phyloP scores from a whole-genome alignment of 2,888 invertebrate species.

The Eristalis arbustorum region DNA sequence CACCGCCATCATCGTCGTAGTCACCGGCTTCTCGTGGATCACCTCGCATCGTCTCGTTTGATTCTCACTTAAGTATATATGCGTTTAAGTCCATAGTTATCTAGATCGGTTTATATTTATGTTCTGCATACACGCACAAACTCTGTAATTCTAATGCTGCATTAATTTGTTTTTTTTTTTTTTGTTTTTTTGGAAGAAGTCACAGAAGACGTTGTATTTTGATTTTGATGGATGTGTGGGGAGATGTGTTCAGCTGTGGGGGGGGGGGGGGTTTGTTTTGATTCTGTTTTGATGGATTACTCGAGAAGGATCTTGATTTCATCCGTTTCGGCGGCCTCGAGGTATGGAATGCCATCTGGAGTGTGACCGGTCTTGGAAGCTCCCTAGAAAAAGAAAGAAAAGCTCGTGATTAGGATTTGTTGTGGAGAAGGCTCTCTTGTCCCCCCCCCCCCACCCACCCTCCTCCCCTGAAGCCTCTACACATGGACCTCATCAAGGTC shows the following conservation, averaged over 20 bases:
- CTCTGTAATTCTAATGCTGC: not conserved
- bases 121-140: too few relatives aligned
- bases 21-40: too few relatives aligned
- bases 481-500: too few relatives aligned
- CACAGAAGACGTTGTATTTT: slow-evolving; percentile 2
- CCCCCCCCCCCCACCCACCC: too few relatives aligned
- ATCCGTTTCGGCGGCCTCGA: slow-evolving; percentile 94
- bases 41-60: too few relatives aligned
- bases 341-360: slow-evolving; percentile 92
- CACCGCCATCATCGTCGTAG: not conserved
- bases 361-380: slow-evolving; percentile 90
- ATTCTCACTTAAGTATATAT: too few relatives aligned
- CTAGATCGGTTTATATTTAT: too few relatives aligned
- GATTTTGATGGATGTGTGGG: not conserved
- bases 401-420: too few relatives aligned
- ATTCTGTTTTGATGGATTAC: slow-evolving; percentile 18
- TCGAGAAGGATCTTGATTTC: slow-evolving; percentile 83
- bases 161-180: not conserved
- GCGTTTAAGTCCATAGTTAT: too few relatives aligned
- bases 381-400: slow-evolving; percentile 82
- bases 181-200: slow-evolving; percentile 3
- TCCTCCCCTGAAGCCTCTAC: too few relatives aligned
- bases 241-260: not conserved
- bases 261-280: too few relatives aligned
- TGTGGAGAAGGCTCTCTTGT: too few relatives aligned